Percentiles rank a stretch among this genome's conserved stretches.
These are phyloP conservation scores for Stegodyphus dumicola DNA, from an alignment of 1,140 invertebrate species.

Conservation along the genomic window DNA sequence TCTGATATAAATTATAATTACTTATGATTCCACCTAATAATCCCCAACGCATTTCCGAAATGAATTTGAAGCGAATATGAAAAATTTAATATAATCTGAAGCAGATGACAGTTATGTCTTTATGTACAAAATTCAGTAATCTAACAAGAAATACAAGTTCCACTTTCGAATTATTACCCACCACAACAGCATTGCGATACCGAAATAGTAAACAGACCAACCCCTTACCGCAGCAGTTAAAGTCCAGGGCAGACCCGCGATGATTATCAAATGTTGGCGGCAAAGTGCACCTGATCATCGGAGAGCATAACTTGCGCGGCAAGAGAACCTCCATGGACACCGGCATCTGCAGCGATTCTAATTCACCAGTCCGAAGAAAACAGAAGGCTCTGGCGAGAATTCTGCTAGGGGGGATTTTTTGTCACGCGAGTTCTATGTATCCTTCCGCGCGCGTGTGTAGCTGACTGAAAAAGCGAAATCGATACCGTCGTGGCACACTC, in stretches of 20 bases:
- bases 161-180: too few species aligned
- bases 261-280: constrained; percentile 42
- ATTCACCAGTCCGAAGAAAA: constrained; percentile 40
- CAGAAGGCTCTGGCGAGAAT: constrained; percentile 46
- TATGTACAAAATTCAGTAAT: too few species aligned
- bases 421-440: constrained; percentile 47
- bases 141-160: too few species aligned
- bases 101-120: too few species aligned
- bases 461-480: constrained; percentile 56
- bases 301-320: too few species aligned
- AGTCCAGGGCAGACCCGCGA: background rate
- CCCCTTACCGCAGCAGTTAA: background rate
- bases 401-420: constrained; percentile 37
- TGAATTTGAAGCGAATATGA: too few species aligned
- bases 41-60: too few species aligned
- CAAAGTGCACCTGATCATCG: constrained; percentile 34
- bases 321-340: background rate
- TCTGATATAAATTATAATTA: too few species aligned
- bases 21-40: too few species aligned
- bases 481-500: constrained; percentile 32
- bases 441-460: constrained; percentile 43
- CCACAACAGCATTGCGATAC: background rate
- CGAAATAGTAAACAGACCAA: background rate
- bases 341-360: constrained; percentile 29
- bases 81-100: too few species aligned